Base-by-base conservation (phyloP, 2,888 invertebrate species). In the Drosophila greeni region DNA sequence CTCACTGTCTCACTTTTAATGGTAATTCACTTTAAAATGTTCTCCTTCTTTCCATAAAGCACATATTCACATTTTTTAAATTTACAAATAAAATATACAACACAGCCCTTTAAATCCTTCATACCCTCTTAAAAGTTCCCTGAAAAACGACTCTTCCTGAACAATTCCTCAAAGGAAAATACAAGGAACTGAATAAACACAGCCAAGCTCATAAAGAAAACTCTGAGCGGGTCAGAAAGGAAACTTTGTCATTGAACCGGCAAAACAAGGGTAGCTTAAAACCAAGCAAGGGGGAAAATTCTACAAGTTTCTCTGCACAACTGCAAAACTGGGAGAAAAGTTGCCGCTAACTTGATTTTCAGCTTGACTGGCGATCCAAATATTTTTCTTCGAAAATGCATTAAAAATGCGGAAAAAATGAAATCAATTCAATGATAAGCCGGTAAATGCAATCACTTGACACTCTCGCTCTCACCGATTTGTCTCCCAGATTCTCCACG, bases 401-500 rank as follows among this genome's bases (percentile, higher is more conserved):
- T 70, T 65, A 51, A 55, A 36, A 56, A 56, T 53, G 31, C 16
- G 9, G 5, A 29, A 9, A 1, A 9, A 12, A 20, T 20, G 24
- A 39, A 66, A 49, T 16, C 42, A 42, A 36, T 65, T 66, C 42
- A 43, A 49, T 62, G 36, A 65, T 64, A 51, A 62, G 42, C 65
- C 51, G 36, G 42, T 26, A 64, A 64, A 64, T 33, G 52, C 66
- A 45, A 57, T 57, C 67, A 45, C 49, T 66, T 67, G 49, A 45
- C 37, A 11, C 14, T 4, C 20, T 4, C 20, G 20, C 14, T 31
- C 88, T 87, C 88, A 96, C 96, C 90, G 95, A 95, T 91, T 95
- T 95, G 90, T 95, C 95, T 49, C 95, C 95, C 49, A 96, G 92
- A 87, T 95, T 94, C 89, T 95, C 94, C 67, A 96, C 95, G 86